Evolutionary conservation across 1,140 invertebrate species (phyloP), one percentile per base, ranked within the genome.

Genomic region (Pectinophora gossypiella): DNA sequence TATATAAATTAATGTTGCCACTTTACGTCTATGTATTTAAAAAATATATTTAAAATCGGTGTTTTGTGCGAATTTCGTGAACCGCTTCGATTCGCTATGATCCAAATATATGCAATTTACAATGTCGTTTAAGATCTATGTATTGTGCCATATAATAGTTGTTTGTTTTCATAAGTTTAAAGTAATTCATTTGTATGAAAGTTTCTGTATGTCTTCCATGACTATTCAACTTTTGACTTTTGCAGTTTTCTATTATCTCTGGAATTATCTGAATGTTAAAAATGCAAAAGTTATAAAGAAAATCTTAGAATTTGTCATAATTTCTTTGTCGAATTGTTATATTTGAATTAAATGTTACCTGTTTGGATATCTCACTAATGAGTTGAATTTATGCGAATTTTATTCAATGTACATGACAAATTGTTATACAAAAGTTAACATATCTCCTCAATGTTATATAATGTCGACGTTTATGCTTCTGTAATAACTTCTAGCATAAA

Each of bases 351-450:
- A 32, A 32, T 32, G 9, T 12, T 9, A 32, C n/a, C 27, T 32
- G 27, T 32, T 32, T 32, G n/a, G 9, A 32, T 12, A 32, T 32
- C 27, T 32, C 9, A 32, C 27, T 12, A 32, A 32, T 32, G 27
- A 12, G 27, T 32, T 32, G n/a, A 32, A n/a, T 32, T 32, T 32
- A n/a, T 32, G 9, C n/a, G n/a, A 12, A 32, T n/a, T 23, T 23
- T 23, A 32, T 32, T 32, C 9, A 32, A 32, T 32, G n/a, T 32
- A 32, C 27, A 7, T 7, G 27, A 7, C 27, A 32, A 32, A 32
- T 9, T 32, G 27, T 32, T 2, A 12, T 66, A 61, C 57, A 60
- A 63, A 68, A 52, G 69, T 72, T 69, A 67, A 72, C 69, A 72
- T 72, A 72, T 69, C 69, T 64, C 49, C 62, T 63, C 23, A 48